A percentile compares a stretch with the other conserved stretches of the same genome.
These are phyloP conservation scores for Cataglyphis hispanica DNA, from an alignment of 1,140 invertebrate genomes.

Conservation along the genomic window DNA sequence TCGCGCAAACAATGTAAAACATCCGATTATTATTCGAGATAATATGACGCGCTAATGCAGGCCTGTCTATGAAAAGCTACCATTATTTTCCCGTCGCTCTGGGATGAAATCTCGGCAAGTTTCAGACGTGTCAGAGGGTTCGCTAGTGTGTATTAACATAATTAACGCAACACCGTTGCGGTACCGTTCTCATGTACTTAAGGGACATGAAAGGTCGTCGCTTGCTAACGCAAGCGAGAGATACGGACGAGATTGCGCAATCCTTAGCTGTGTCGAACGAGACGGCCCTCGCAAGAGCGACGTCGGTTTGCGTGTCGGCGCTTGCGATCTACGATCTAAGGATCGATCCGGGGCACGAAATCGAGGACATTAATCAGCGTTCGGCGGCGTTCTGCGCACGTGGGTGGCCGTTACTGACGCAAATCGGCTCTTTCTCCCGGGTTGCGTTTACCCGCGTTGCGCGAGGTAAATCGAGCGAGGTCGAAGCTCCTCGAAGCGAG, in stretches of 20 bases:
- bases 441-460: constrained; percentile 41
- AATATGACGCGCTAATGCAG: not conserved
- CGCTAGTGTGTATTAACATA: not conserved
- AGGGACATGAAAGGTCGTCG: constrained; percentile 61
- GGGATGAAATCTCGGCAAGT: not conserved
- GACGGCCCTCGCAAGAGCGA: constrained; percentile 61
- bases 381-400: constrained; percentile 66
- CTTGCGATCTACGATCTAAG: constrained; percentile 73
- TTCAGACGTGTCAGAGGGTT: constrained; percentile 15
- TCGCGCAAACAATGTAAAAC: not conserved
- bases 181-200: constrained; percentile 58
- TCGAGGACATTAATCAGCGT: constrained; percentile 76
- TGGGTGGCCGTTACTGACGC: constrained; percentile 74
- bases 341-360: constrained; percentile 68
- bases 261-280: constrained; percentile 60
- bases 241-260: constrained; percentile 61
- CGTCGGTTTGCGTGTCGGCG: constrained; percentile 65
- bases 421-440: constrained; percentile 68
- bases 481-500: constrained; percentile 53
- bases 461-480: constrained; percentile 72
- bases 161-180: not conserved
- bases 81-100: not conserved
- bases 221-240: constrained; percentile 44
- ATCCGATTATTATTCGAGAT: constrained; percentile 2
- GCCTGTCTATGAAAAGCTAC: not conserved